phyloP scores from a whole-genome alignment of 1,140 invertebrate species.

The Eueides isabella region DNA sequence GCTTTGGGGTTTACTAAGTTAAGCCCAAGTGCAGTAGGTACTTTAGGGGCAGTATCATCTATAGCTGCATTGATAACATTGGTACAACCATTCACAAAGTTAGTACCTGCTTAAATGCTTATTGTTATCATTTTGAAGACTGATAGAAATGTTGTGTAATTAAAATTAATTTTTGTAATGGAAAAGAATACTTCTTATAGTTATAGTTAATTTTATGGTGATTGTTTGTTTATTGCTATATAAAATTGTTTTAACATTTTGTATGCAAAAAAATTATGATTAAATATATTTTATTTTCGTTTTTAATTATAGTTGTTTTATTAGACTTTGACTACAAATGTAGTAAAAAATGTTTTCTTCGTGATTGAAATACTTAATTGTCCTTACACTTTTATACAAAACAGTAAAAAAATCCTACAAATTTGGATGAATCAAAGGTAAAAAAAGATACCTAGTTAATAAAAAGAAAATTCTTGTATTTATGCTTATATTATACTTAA shows the following conservation, averaged over 20 bases:
- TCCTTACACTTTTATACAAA: too few species aligned
- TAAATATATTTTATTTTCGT: not conserved
- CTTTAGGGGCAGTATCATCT: constrained; percentile 91
- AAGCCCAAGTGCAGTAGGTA: constrained; percentile 88
- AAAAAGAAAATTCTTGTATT: too few species aligned
- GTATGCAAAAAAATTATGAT: not conserved
- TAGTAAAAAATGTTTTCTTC: too few species aligned
- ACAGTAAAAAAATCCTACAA: too few species aligned
- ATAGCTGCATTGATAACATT: constrained; percentile 88
- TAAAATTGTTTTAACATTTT: not conserved
- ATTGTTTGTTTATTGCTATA: not conserved
- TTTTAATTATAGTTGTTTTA: not conserved
- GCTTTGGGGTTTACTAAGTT: constrained; percentile 89
- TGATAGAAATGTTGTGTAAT: not conserved
- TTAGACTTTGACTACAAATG: too few species aligned
- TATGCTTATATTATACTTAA: too few species aligned
- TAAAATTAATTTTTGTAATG: not conserved
- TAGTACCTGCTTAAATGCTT: constrained; percentile 83
- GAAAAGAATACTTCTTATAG: not conserved
- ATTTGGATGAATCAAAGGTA: too few species aligned
- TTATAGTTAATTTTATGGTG: not conserved
- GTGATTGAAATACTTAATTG: too few species aligned
- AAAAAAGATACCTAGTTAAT: too few species aligned
- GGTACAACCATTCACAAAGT: constrained; percentile 87
- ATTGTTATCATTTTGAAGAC: constrained; percentile 12